Conservation (phyloP, 2,888 invertebrate genomes). For the Mellilla xanthometata region DNA sequence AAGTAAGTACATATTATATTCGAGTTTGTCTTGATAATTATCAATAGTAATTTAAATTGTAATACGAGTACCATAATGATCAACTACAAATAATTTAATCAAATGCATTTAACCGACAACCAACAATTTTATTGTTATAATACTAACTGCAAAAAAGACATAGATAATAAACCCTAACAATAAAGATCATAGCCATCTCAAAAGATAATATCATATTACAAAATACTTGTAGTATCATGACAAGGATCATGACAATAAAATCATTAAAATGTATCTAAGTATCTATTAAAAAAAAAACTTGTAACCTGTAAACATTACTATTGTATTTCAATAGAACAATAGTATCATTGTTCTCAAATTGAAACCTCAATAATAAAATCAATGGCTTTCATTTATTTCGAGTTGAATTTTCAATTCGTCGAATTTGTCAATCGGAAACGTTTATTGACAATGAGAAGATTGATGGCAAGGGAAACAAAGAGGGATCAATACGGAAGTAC, state of each 20-base stretch:
- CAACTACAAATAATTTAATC: too few species aligned
- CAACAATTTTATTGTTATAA: too few species aligned
- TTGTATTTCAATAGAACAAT: slow-evolving; percentile 54
- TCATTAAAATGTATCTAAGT: slow-evolving; percentile 29
- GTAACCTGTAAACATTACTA: slow-evolving; percentile 6
- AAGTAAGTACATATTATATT: too few species aligned
- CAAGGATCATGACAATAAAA: slow-evolving; percentile 8
- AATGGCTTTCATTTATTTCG: slow-evolving; percentile 30
- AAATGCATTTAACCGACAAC: too few species aligned
- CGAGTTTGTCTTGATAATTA: too few species aligned
- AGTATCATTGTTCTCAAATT: slow-evolving; percentile 63
- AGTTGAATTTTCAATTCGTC: background rate
- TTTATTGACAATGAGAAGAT: slow-evolving; percentile 37
- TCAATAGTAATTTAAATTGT: too few species aligned
- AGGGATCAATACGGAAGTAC: slow-evolving; percentile 22
- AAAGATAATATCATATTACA: slow-evolving; percentile 13
- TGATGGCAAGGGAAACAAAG: slow-evolving; percentile 43
- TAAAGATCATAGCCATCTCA: background rate
- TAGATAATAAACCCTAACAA: background rate
- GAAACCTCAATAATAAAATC: slow-evolving; percentile 60
- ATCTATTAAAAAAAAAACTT: slow-evolving; percentile 4
- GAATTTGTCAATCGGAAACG: slow-evolving; percentile 19
- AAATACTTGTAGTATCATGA: background rate
- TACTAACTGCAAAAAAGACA: too few species aligned
- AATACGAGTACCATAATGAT: too few species aligned